Percentiles rank a stretch among this genome's conserved stretches.
phyloP scores from a whole-genome alignment of 2,888 invertebrate genomes.

The Drosophila picticornis region DNA sequence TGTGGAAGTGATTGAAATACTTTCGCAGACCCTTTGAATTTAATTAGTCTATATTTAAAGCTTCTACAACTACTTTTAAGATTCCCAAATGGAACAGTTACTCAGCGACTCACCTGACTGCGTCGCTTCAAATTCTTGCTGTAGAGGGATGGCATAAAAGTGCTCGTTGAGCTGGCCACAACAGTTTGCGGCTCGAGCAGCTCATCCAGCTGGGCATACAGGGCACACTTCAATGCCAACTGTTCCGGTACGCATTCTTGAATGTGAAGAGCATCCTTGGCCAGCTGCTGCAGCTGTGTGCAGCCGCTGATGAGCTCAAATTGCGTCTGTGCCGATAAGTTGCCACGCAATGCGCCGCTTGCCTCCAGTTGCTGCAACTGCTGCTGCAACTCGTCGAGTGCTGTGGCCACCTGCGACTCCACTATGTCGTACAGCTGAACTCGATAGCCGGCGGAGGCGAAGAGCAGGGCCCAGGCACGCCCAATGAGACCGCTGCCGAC shows the following conservation, averaged over 20 bases:
- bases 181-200: conserved; percentile 91
- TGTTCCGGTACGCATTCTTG: conserved; percentile 98
- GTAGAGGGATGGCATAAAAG: conserved; percentile 95
- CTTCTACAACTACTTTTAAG: not conserved
- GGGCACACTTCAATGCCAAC: conserved; percentile 92
- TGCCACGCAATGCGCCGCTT: conserved; percentile 91
- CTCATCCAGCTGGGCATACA: conserved; percentile 92
- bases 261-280: conserved; percentile 91
- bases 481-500: conserved; percentile 97
- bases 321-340: conserved; percentile 90
- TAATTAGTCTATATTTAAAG: not conserved
- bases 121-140: conserved; percentile 92
- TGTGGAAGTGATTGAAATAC: not conserved
- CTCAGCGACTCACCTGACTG: conserved; percentile 85
- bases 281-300: conserved; percentile 89
- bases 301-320: conserved; percentile 91
- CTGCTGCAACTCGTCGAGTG: conserved; percentile 89
- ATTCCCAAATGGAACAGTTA: not conserved
- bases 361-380: conserved; percentile 90
- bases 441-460: conserved; percentile 95
- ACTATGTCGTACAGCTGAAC: conserved; percentile 95
- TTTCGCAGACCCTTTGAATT: not conserved
- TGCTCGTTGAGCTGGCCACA: conserved; percentile 96
- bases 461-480: conserved; percentile 98
- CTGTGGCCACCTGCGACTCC: conserved; percentile 90